Evolutionary conservation across 2,888 invertebrate species (phyloP), one percentile per base, ranked within the genome.

Genomic region (Dryocosmus kuriphilus): DNA sequence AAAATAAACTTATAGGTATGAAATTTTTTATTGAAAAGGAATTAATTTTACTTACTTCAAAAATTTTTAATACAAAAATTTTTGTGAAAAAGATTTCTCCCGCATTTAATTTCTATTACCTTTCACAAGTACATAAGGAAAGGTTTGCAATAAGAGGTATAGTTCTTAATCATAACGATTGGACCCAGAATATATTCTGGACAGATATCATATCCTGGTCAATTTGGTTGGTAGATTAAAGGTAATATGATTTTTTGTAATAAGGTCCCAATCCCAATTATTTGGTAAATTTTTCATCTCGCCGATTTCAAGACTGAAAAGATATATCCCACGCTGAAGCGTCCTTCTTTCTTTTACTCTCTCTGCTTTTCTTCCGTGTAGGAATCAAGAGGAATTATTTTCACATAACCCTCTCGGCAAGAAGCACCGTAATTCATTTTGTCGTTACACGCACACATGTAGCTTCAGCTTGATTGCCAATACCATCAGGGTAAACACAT

Each of bases 371-470:
- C 79, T 76, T 46, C 65, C 30, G 74, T 32, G 73, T 76, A 73
- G 76, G 61, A 75, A 79, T 76, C 79, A 75, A 80, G 82, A 77
- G 78, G 81, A 83, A 85, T 88, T 84, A 86, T 86, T 85, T 86
- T 82, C 85, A 84, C 82, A 82, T 83, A 83, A 83, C 83, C 83
- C 84, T 78, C 79, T 74, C 74, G 35, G 74, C 80, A 80, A 80
- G 80, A 83, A 82, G 80, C 81, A 81, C 81, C 80, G 84, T 88
- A 86, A 88, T 89, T 88, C 85, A 86, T 85, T 87, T 89, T 85
- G 86, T 89, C 87, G 84, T 89, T 85, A 84, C 83, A 82, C 84
- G 83, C 82, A 82, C 84, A 73, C 81, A 81, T 78, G 84, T 83
- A 82, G 83, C 79, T 80, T 77, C 79, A 71, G 78, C 85, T 83